phyloP scores from a whole-genome alignment of 2,888 invertebrate genomes.

The Orchestes rusci region DNA sequence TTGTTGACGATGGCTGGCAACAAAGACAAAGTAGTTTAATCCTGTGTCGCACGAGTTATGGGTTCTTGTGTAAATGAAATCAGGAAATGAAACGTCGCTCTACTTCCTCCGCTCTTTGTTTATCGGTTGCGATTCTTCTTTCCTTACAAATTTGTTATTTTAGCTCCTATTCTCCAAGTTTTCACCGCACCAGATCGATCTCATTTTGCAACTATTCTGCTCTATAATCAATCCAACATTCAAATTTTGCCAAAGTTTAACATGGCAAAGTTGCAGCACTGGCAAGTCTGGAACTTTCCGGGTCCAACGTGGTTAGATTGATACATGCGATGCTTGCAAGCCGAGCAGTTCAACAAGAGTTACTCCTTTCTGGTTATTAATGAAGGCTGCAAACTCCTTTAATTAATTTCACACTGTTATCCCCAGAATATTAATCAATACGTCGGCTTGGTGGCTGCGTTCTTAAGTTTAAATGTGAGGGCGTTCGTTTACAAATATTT shows the following conservation, averaged over 20 bases:
- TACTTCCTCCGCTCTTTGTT: constrained; percentile 43
- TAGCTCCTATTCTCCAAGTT: too few species aligned
- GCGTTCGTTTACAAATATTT: constrained; percentile 4
- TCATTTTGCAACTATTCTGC: constrained; percentile 8
- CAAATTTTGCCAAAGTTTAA: constrained; percentile 13
- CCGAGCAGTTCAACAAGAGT: constrained; percentile 35
- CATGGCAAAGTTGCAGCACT: constrained; percentile 11
- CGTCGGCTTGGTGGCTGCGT: constrained; percentile 1
- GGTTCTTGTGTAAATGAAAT: constrained; percentile 44
- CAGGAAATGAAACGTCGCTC: constrained; percentile 43
- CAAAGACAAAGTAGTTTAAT: constrained; percentile 42
- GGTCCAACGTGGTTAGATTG: constrained; percentile 17
- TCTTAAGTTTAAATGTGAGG: constrained; percentile 20
- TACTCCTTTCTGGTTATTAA: constrained; percentile 43
- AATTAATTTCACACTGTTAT: constrained; percentile 46
- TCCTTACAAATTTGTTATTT: constrained; percentile 28
- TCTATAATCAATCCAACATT: constrained; percentile 13
- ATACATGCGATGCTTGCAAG: constrained; percentile 22
- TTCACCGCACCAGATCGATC: too few species aligned
- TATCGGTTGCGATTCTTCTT: constrained; percentile 41
- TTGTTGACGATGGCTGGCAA: constrained; percentile 34
- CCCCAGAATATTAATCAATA: constrained; percentile 46
- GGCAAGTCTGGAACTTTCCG: constrained; percentile 12
- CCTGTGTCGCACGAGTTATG: constrained; percentile 35
- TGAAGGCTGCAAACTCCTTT: constrained; percentile 46